These are phyloP conservation scores for Drosophila kambysellisi DNA, from an alignment of 2,888 invertebrate genomes.

Conservation along the genomic window DNA sequence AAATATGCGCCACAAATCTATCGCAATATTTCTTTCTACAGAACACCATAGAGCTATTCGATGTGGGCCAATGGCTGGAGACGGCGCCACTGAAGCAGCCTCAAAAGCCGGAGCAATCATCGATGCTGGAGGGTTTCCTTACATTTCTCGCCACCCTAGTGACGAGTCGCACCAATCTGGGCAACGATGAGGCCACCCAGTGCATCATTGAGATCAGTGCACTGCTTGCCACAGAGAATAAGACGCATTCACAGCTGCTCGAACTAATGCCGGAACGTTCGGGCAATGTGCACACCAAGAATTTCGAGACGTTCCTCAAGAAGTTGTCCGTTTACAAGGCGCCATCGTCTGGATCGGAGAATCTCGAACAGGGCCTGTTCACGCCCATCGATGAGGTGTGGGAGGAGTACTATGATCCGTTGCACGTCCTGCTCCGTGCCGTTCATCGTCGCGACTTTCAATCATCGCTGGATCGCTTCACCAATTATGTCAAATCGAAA, in stretches of 20 bases:
- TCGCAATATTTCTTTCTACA: slow-evolving; percentile 94
- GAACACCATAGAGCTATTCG: slow-evolving; percentile 96
- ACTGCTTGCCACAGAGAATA: slow-evolving; percentile 95
- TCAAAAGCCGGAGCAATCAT: slow-evolving; percentile 93
- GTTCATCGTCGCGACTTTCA: slow-evolving; percentile 97
- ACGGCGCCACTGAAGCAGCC: slow-evolving; percentile 89
- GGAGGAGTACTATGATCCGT: slow-evolving; percentile 96
- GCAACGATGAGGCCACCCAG: slow-evolving; percentile 88
- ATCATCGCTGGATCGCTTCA: slow-evolving; percentile 96
- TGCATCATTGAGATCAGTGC: slow-evolving; percentile 97
- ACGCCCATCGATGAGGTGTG: slow-evolving; percentile 94
- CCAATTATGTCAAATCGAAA: slow-evolving; percentile 89
- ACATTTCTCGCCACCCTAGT: slow-evolving; percentile 96
- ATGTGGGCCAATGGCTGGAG: slow-evolving; percentile 94
- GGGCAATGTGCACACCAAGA: slow-evolving; percentile 94
- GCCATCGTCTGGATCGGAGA: slow-evolving; percentile 89
- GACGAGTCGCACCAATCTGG: slow-evolving; percentile 93
- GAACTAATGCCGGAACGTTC: slow-evolving; percentile 98
- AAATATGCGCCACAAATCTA: slow-evolving; percentile 95
- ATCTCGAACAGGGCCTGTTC: slow-evolving; percentile 96
- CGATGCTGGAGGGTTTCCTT: slow-evolving; percentile 97
- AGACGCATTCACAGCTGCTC: slow-evolving; percentile 97
- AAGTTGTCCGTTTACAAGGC: slow-evolving; percentile 94
- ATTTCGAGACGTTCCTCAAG: slow-evolving; percentile 94
- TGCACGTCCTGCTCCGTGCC: slow-evolving; percentile 95